Conservation (phyloP, 2,888 invertebrate species). For the Ceramica pisi region DNA sequence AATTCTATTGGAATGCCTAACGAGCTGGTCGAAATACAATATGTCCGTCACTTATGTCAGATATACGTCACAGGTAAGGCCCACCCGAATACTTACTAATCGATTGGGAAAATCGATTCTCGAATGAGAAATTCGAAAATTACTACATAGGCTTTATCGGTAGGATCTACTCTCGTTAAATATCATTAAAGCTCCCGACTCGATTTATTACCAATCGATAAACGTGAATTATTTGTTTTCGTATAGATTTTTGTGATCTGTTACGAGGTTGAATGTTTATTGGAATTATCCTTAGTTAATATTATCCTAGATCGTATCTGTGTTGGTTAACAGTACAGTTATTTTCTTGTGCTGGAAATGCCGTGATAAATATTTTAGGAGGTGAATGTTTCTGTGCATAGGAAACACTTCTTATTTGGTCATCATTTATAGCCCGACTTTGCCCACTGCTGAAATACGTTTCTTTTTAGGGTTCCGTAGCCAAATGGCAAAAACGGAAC, state of each 20-base stretch:
- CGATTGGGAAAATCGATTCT: slow-evolving; percentile 82
- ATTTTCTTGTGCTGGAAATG: slow-evolving; percentile 7
- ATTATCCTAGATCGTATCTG: slow-evolving; percentile 45
- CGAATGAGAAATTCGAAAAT: slow-evolving; percentile 74
- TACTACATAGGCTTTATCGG: slow-evolving; percentile 75
- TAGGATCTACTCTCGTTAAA: slow-evolving; percentile 83
- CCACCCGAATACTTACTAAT: slow-evolving; percentile 79
- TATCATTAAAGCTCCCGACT: slow-evolving; percentile 80
- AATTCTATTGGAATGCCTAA: slow-evolving; percentile 75
- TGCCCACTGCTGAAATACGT: too few species aligned
- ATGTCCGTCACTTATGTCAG: slow-evolving; percentile 72
- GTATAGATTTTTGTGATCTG: slow-evolving; percentile 66
- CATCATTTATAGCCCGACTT: too few species aligned
- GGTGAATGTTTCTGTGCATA: not conserved
- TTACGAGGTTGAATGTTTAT: slow-evolving; percentile 56
- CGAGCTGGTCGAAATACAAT: slow-evolving; percentile 71
- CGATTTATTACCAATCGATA: slow-evolving; percentile 84
- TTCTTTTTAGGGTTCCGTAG: too few species aligned
- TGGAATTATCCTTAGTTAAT: slow-evolving; percentile 59
- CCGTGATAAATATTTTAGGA: not conserved
- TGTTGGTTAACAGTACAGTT: slow-evolving; percentile 10
- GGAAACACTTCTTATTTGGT: not conserved
- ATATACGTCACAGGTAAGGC: slow-evolving; percentile 68
- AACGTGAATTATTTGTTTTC: slow-evolving; percentile 80
- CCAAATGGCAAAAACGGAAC: too few species aligned